A percentile compares a stretch with the other conserved stretches of the same genome.
Conservation (phyloP, 2,113 vertebrate genomes). For the Platysternon megacephalum region DNA sequence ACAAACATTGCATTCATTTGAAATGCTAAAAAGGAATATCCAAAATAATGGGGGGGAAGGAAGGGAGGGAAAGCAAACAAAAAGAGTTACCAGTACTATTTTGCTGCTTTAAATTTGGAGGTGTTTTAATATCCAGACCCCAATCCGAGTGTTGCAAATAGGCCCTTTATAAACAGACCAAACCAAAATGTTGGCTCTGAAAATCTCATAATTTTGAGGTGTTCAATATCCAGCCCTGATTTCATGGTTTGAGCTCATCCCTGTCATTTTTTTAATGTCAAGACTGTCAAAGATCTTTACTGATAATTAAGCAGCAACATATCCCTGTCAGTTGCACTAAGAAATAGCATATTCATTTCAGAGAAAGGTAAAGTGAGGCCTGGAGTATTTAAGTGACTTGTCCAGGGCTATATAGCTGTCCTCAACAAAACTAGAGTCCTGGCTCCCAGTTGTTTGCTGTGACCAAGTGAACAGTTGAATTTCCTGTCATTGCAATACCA, state of each 20-base stretch:
- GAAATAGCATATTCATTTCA: neutral
- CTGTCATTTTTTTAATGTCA: neutral
- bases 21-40: neutral
- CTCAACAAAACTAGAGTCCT: neutral
- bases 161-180: neutral
- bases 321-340: neutral
- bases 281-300: neutral
- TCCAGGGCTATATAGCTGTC: neutral
- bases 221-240: neutral
- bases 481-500: neutral
- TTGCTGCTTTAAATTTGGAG: neutral
- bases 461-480: neutral
- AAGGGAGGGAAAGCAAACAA: no score
- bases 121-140: neutral
- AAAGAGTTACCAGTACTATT: neutral
- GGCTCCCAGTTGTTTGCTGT: neutral
- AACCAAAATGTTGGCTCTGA: neutral
- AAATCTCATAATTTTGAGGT: neutral
- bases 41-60: neutral
- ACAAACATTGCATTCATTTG: fast-evolving
- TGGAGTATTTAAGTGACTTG: neutral
- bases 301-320: neutral
- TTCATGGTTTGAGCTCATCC: neutral
- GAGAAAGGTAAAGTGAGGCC: neutral
- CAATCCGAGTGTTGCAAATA: neutral